A percentile compares a stretch with the other conserved stretches of the same genome.
Conservation (phyloP, 2,888 invertebrate genomes). For the Volucella zonaria region DNA sequence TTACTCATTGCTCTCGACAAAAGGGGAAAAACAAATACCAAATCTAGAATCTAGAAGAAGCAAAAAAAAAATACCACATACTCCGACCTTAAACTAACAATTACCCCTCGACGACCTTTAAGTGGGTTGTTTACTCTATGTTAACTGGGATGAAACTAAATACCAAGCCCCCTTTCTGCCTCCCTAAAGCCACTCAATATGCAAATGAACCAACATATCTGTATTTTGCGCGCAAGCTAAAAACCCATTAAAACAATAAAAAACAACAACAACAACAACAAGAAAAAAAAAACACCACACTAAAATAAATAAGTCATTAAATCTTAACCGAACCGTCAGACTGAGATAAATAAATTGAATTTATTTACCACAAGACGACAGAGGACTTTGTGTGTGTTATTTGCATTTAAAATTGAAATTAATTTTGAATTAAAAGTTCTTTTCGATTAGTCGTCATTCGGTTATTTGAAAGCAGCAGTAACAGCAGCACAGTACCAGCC, state of each 20-base stretch:
- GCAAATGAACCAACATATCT: constrained; percentile 47
- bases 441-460: constrained; percentile 35
- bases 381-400: constrained; percentile 43
- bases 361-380: constrained; percentile 55
- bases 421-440: constrained; percentile 54
- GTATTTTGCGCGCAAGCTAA: constrained; percentile 40
- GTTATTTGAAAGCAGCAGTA: constrained; percentile 9
- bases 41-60: constrained; percentile 9
- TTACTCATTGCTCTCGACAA: not conserved
- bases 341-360: constrained; percentile 76
- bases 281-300: constrained; percentile 35
- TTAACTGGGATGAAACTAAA: constrained; percentile 61
- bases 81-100: constrained; percentile 32
- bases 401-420: constrained; percentile 74
- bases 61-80: constrained; percentile 21
- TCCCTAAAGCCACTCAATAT: constrained; percentile 66
- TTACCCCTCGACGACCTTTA: constrained; percentile 16
- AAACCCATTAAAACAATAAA: constrained; percentile 35
- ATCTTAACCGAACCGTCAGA: constrained; percentile 53
- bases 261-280: constrained; percentile 27
- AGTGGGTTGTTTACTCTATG: constrained; percentile 32
- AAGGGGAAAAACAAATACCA: too few species aligned
- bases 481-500: constrained; percentile 6
- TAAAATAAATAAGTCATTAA: constrained; percentile 79
- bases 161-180: constrained; percentile 3